These are phyloP conservation scores for Tilapia sparmanii DNA, from an alignment of 2,113 vertebrate genomes.

Conservation along the genomic window DNA sequence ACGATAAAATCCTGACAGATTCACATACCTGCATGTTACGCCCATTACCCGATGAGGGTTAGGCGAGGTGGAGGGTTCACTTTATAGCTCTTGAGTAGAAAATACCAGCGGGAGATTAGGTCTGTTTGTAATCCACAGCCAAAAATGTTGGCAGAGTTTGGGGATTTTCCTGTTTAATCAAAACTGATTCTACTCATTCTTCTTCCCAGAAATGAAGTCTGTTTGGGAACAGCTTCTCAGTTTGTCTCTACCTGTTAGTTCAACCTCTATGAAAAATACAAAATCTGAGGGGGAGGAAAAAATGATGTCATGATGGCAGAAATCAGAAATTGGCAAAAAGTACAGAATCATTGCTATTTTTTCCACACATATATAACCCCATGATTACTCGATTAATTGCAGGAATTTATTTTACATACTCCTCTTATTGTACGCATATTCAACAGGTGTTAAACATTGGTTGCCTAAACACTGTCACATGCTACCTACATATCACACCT, in stretches of 20 bases:
- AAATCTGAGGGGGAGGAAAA: neutral
- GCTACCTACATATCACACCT: neutral
- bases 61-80: neutral
- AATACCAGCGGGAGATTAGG: conserved; percentile 43
- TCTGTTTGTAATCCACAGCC: conserved; percentile 47
- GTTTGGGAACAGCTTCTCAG: neutral
- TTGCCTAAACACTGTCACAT: neutral
- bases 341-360: neutral
- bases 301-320: neutral
- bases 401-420: neutral
- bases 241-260: neutral
- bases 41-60: neutral
- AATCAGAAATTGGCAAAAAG: neutral
- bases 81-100: neutral
- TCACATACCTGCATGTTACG: neutral
- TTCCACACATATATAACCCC: neutral
- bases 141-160: conserved; percentile 21
- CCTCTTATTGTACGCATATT: neutral
- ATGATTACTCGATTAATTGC: neutral
- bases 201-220: conserved; percentile 34
- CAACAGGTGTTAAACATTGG: neutral
- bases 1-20: neutral
- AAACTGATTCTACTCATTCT: conserved; percentile 43
- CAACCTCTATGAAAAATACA: neutral
- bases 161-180: conserved; percentile 53